Conservation (phyloP, 53 echinoderm and acorn worm genomes). For the Astropecten irregularis region DNA sequence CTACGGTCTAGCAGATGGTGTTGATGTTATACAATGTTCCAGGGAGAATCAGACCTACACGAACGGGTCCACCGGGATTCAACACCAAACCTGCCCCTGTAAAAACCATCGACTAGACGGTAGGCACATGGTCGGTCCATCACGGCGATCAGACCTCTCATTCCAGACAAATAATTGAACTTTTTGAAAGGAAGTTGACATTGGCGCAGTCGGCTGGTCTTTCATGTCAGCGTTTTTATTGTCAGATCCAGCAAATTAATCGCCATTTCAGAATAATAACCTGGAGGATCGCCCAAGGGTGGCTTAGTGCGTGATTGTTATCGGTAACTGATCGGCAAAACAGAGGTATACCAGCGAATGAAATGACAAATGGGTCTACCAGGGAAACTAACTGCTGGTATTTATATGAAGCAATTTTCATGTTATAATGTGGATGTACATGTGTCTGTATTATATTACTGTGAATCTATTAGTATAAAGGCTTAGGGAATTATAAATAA, state of each 20-base stretch:
- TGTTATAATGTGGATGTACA: no score
- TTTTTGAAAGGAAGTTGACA: neutral
- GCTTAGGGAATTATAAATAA: no score
- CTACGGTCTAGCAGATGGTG: conserved; percentile 32
- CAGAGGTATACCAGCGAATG: no score
- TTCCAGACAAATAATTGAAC: neutral
- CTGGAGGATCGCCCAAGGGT: neutral
- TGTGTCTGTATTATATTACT: no score
- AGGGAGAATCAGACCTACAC: neutral
- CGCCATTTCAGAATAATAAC: conserved; percentile 22
- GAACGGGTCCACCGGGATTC: neutral
- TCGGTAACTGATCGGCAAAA: conserved; percentile 23
- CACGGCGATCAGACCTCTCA: neutral
- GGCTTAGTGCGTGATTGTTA: neutral
- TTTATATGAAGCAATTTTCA: no score
- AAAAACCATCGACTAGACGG: conserved; percentile 13
- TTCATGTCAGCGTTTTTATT: conserved; percentile 30
- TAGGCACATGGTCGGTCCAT: conserved; percentile 2
- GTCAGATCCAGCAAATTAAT: conserved; percentile 12
- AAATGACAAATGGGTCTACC: no score
- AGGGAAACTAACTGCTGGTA: no score
- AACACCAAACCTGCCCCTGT: conserved; percentile 33
- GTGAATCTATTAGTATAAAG: no score
- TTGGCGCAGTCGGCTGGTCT: neutral
- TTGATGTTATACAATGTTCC: neutral